These are phyloP conservation scores for Microplitis deprimator DNA, from an alignment of 2,888 invertebrate species.

Conservation along the genomic window DNA sequence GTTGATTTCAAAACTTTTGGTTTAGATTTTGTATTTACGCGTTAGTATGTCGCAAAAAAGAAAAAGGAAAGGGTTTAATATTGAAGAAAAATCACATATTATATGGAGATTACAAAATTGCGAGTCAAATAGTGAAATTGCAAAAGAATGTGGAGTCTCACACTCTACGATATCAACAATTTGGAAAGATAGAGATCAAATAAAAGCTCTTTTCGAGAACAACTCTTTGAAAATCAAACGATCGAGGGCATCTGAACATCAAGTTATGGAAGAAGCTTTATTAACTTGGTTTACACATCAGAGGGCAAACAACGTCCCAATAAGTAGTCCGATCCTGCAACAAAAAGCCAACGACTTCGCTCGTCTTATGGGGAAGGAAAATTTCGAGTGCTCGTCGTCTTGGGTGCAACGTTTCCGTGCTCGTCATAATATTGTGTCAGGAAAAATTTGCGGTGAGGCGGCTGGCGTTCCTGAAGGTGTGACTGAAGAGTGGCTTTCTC, in stretches of 20 bases:
- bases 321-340: not conserved
- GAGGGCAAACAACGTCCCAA: constrained; percentile 6
- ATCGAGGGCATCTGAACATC: constrained; percentile 1
- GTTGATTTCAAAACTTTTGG: constrained; percentile 7
- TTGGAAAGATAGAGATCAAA: not conserved
- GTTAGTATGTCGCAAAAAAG: constrained; percentile 5
- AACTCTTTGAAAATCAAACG: constrained; percentile 6
- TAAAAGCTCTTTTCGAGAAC: not conserved
- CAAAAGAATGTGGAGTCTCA: not conserved
- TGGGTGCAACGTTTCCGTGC: too few species aligned
- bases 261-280: constrained; percentile 12
- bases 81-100: too few species aligned
- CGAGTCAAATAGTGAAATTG: not conserved
- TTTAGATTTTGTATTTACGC: not conserved
- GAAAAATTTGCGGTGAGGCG: too few species aligned
- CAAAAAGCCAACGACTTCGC: not conserved
- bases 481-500: too few species aligned
- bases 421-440: too few species aligned
- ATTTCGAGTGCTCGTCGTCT: too few species aligned
- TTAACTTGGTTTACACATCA: constrained; percentile 11
- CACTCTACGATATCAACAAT: not conserved
- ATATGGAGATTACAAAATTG: not conserved
- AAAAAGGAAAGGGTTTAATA: not conserved
- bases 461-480: too few species aligned
- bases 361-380: too few species aligned